Evolutionary conservation across 1,140 invertebrate species (phyloP), one percentile per base, ranked within the genome.

Genomic region (Penaeus vannamei): DNA sequence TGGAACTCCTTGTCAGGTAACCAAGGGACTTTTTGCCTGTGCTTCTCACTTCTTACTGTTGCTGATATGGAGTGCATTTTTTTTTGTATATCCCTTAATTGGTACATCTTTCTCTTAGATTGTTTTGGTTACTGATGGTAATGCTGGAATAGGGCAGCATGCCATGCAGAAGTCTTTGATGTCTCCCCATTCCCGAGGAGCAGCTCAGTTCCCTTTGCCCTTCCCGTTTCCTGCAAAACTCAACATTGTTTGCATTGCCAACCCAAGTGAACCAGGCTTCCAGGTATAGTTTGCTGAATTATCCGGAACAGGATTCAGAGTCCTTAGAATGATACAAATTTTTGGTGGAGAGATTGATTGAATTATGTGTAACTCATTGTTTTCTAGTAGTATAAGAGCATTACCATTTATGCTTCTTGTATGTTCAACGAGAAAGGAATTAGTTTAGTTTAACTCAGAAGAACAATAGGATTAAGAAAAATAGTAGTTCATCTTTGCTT

Each of bases 211-310:
- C 92, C 94, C 95, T 10, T 93, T 97, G 36, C 96, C 96, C 20
- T 97, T 97, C 93, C 94, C 95, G 22, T 97, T 97, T 93, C 96
- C 96, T 59, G 95, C 95, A 88, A 97, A 96, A 94, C 94, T 98
- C 89, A 95, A 96, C 92, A 93, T 97, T 20, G 93, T 97, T 60
- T 96, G 95, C 90, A 93, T 97, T 61, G 94, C 93, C 76, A 93
- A 92, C 90, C 92, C 92, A 17, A 92, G 91, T 91, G 93, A 94
- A 66, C 87, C 92, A 53, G 83, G 76, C 32, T 72, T 92, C 12
- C 90, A 90, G 86, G 89, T 91, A 46, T 91, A 72, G 79, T 22
- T 42, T 42, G 36, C 4, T 42, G 1, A 42, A 42, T 42, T 42
- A 2, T 42, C 36, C 36, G 4, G 8, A 29, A n/a, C 5, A 12